These are phyloP conservation scores for Brienomyrus brachyistius DNA, from an alignment of 2,113 vertebrate species.

Conservation along the genomic window DNA sequence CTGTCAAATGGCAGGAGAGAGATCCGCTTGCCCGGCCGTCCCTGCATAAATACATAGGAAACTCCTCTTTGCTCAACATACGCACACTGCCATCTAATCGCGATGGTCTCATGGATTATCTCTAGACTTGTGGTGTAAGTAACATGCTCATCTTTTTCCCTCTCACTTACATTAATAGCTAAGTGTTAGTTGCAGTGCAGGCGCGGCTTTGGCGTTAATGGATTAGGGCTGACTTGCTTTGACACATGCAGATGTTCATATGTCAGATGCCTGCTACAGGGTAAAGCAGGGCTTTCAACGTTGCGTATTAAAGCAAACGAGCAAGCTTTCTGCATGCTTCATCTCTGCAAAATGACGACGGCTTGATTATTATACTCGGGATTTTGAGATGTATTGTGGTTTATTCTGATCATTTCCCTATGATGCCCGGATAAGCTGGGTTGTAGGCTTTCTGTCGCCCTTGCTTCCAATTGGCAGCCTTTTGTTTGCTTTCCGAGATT, in stretches of 20 bases:
- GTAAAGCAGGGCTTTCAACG: neutral
- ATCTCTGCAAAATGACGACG: neutral
- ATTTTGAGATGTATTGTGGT: neutral
- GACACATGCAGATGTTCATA: neutral
- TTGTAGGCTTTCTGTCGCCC: neutral
- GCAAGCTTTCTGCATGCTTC: neutral
- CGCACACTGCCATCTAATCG: conserved; percentile 59
- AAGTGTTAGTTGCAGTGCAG: neutral
- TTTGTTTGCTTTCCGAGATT: neutral
- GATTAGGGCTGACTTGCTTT: neutral
- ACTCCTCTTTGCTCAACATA: conserved; percentile 61
- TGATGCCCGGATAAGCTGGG: neutral
- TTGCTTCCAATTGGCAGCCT: neutral
- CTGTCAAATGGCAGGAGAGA: conserved; percentile 56
- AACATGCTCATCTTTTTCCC: conserved; percentile 14
- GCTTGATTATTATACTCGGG: neutral
- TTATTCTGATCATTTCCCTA: neutral
- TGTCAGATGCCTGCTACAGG: neutral
- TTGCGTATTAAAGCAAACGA: neutral
- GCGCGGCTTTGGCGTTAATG: neutral
- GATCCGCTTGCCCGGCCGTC: conserved; percentile 15
- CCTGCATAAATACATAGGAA: conserved; percentile 34
- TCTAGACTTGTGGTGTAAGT: conserved; percentile 98
- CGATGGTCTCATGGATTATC: conserved; percentile 99
- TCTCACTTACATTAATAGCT: neutral